Conservation (phyloP, 2,113 vertebrate genomes). For the Crotophaga sulcirostris region DNA sequence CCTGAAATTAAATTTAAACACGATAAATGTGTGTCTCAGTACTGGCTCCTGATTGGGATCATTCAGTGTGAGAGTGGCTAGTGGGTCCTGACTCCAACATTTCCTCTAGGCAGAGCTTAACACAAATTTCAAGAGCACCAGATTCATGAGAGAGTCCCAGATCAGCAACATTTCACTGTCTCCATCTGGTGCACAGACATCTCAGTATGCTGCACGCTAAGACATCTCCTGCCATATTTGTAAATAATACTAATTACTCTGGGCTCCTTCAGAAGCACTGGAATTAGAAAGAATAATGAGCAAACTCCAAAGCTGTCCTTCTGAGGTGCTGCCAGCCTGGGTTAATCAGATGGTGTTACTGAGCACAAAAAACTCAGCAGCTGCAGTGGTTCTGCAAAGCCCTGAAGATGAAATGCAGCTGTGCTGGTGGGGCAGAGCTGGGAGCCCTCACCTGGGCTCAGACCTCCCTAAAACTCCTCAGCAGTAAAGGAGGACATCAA, state of each 20-base stretch:
- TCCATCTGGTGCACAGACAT: not conserved
- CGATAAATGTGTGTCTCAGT: not conserved
- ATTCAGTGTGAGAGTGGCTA: not conserved
- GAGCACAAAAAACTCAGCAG: not conserved
- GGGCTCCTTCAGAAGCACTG: not conserved
- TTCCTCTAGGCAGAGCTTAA: not conserved
- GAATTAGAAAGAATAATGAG: not conserved
- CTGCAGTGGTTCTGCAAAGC: not conserved
- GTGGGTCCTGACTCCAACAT: not conserved
- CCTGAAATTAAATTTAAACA: not conserved
- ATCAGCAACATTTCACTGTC: not conserved
- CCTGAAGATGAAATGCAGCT: fast-evolving
- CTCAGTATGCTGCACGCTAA: not conserved
- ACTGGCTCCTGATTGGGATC: not conserved
- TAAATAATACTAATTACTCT: not conserved
- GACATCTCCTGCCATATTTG: not conserved
- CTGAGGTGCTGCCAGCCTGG: not conserved
- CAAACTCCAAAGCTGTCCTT: not conserved
- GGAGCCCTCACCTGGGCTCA: not conserved
- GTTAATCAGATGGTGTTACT: not conserved
- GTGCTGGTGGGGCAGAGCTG: fast-evolving
- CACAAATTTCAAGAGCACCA: not conserved
- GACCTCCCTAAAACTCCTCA: not conserved
- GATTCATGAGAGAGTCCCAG: not conserved
- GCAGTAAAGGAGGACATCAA: not conserved